Evolutionary conservation across 2,888 invertebrate species (phyloP).

Genomic region (Pterostichus madidus): DNA sequence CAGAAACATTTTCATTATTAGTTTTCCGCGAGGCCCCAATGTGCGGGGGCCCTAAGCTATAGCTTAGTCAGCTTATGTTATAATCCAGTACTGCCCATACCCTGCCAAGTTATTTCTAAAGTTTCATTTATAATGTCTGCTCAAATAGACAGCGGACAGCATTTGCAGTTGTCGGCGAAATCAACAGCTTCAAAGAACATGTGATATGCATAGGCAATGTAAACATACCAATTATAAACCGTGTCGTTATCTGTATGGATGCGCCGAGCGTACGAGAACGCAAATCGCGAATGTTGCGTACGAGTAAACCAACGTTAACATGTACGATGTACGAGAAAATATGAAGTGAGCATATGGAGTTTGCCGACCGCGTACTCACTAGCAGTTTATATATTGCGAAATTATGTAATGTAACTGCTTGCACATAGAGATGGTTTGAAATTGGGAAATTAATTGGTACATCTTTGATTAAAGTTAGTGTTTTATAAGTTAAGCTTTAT

Average conservation of each 20-base stretch:
- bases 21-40: no score
- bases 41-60: no score
- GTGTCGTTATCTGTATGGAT: constrained; percentile 54
- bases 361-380: constrained; percentile 12
- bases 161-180: constrained; percentile 58
- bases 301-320: constrained; percentile 13
- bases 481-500: no score
- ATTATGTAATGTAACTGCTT: constrained; percentile 10
- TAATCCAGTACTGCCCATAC: no score
- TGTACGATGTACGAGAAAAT: constrained; percentile 22
- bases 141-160: constrained; percentile 13
- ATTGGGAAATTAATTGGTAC: neutral
- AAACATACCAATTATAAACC: constrained; percentile 63
- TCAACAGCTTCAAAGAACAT: constrained; percentile 54
- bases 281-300: constrained; percentile 40
- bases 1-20: no score
- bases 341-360: neutral
- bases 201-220: constrained; percentile 63
- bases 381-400: constrained; percentile 18
- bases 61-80: no score
- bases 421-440: neutral
- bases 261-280: constrained; percentile 25
- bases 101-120: constrained; percentile 48
- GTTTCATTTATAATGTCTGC: constrained; percentile 41
- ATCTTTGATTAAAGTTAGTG: neutral